A percentile compares a stretch with the other conserved stretches of the same genome.
Evolutionary conservation across 1,140 invertebrate genomes (phyloP).

Genomic region (Hylaeus anthracinus): DNA sequence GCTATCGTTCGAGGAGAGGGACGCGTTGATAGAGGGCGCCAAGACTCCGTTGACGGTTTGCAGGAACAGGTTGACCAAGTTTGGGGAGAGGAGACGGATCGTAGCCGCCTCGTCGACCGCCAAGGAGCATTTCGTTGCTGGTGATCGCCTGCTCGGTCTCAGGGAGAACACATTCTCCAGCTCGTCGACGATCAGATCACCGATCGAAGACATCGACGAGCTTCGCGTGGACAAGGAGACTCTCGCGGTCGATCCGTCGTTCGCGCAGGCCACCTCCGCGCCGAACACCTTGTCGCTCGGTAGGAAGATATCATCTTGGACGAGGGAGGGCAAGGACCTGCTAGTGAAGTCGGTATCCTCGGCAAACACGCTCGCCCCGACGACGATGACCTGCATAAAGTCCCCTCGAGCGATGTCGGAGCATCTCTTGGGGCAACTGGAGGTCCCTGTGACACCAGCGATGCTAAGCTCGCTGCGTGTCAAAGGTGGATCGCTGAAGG

Average conservation of each 20-base stretch:
- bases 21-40: slow-evolving; percentile 66
- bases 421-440: slow-evolving; percentile 77
- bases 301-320: slow-evolving; percentile 62
- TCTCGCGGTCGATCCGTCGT: slow-evolving; percentile 5
- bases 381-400: slow-evolving; percentile 79
- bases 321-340: slow-evolving; percentile 69
- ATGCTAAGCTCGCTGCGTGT: slow-evolving; percentile 67
- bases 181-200: slow-evolving; percentile 40
- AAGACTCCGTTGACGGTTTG: slow-evolving; percentile 63
- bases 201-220: slow-evolving; percentile 46
- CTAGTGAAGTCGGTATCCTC: slow-evolving; percentile 75
- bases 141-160: slow-evolving; percentile 7
- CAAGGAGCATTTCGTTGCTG: neutral
- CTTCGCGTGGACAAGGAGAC: slow-evolving; percentile 24
- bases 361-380: slow-evolving; percentile 74
- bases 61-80: slow-evolving; percentile 59
- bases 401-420: slow-evolving; percentile 79
- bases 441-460: slow-evolving; percentile 62
- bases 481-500: slow-evolving; percentile 73
- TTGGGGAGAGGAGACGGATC: slow-evolving; percentile 50
- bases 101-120: slow-evolving; percentile 44
- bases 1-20: slow-evolving; percentile 69
- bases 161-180: slow-evolving; percentile 26
- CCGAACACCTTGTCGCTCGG: slow-evolving; percentile 63
- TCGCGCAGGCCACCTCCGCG: slow-evolving; percentile 49